Evolutionary conservation across 2,797 vertebrate genomes (phyloP), one percentile per base, ranked within the genome.

Genomic region (Rhabdomys pumilio): DNA sequence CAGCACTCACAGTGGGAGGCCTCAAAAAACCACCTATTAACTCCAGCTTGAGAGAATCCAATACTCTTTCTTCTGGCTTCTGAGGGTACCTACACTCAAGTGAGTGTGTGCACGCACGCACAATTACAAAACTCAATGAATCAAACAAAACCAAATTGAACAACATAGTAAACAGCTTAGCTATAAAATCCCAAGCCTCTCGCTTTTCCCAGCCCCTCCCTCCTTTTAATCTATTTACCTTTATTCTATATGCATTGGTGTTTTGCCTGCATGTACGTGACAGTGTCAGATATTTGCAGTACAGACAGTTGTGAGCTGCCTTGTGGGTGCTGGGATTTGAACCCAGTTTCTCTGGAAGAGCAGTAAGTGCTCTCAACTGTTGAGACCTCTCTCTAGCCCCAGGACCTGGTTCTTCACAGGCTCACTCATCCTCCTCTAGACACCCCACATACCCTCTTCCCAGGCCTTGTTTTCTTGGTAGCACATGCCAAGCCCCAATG

Each of bases 71-170:
- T 67, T 50, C 44, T n/a, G 44, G 26, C 38, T 41, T 63, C 81
- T 34, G 59, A 84, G 59, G 44, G 61, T 59, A 9, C 34, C n/a
- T 38, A 53, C 47, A 59, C 55, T 82, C 22, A 59, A 24, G 19
- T 22, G 9, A 8, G 5, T 0, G 0, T 14, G 12, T 8, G 7
- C 47, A 20, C 31, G 2, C 24, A 3, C 2, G 15, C 50, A 22
- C 17, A 26, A 26, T 1, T 8, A 12, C 44, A 63, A 83, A 50
- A 77, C 14, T 7, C 44, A 44, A 26, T 38, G 19, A 83, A 55
- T 20, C 17, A 80, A 81, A 38, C 15, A 44, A 75, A 75, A 38
- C 12, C 59, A 47, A 85, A 85, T 11, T 34, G 65, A 31, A 82
- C 13, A 87, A 81, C 3, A 69, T 1, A 29, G 8, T 22, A 67